Conservation (phyloP, 2,113 vertebrate genomes). For the Vireo altiloquus region DNA sequence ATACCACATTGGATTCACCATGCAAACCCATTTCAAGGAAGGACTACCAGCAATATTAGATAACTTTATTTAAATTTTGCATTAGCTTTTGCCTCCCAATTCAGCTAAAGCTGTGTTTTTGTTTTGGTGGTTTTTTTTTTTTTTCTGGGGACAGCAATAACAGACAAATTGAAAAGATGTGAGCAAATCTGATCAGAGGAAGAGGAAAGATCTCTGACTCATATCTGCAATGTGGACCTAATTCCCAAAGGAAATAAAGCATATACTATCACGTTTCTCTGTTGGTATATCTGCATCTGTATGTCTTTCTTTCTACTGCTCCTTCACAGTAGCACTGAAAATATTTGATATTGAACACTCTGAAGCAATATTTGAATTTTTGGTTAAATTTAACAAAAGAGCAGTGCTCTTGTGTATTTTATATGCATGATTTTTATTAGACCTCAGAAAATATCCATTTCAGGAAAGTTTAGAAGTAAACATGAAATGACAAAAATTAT, state of each 20-base stretch:
- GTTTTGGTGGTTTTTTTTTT: background rate
- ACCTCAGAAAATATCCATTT: background rate
- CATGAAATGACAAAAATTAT: background rate
- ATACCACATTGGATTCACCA: background rate
- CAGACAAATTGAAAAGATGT: background rate
- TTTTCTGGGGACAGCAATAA: background rate
- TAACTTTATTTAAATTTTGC: background rate
- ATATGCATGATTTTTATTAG: background rate
- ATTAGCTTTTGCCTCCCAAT: background rate
- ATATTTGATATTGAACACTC: background rate
- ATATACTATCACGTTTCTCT: background rate
- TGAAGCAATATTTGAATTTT: background rate
- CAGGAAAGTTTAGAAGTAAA: background rate
- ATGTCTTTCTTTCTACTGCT: background rate
- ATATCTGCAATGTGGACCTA: background rate
- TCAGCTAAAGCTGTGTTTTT: background rate
- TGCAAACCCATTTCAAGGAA: background rate
- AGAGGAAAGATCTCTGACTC: background rate
- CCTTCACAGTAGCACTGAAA: background rate
- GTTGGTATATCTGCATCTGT: background rate
- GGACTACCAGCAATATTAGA: background rate
- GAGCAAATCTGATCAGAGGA: background rate
- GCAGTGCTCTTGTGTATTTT: fast-evolving
- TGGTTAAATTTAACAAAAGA: background rate
- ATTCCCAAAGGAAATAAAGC: background rate